Evolutionary conservation across 1,140 invertebrate species (phyloP).

Genomic region (Sogatella furcifera): DNA sequence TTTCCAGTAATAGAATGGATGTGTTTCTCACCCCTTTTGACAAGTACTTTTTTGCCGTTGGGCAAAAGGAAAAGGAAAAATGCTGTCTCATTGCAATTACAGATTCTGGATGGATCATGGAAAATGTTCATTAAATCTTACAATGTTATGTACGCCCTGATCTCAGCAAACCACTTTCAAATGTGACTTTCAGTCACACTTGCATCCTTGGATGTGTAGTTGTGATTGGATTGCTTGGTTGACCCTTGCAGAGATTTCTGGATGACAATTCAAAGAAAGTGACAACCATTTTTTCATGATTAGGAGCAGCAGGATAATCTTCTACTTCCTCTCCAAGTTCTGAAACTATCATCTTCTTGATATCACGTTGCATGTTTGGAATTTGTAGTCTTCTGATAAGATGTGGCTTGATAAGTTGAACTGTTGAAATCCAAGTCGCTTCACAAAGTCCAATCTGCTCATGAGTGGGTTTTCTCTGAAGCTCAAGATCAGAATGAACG

Average conservation of each 20-base stretch:
- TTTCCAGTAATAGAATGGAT: constrained; percentile 24
- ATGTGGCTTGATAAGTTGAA: too few species aligned
- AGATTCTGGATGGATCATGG: constrained; percentile 27
- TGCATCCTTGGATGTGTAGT: neutral
- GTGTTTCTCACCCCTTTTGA: constrained; percentile 24
- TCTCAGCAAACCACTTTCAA: constrained; percentile 24
- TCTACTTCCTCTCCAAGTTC: too few species aligned
- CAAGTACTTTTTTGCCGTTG: constrained; percentile 26
- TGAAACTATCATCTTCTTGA: too few species aligned
- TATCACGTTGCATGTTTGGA: too few species aligned
- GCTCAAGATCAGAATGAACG: too few species aligned
- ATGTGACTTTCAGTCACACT: constrained; percentile 20
- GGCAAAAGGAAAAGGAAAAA: constrained; percentile 30
- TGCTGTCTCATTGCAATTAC: constrained; percentile 32
- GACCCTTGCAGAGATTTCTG: constrained; percentile 21
- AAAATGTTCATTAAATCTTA: constrained; percentile 24
- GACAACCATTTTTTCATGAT: constrained; percentile 12
- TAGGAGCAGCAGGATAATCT: too few species aligned
- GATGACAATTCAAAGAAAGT: constrained; percentile 25
- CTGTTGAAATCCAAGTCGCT: too few species aligned
- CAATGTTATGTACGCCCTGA: constrained; percentile 22
- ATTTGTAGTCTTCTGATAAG: too few species aligned
- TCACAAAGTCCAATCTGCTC: too few species aligned
- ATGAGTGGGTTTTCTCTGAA: too few species aligned
- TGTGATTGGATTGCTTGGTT: constrained; percentile 16